Evolutionary conservation across 2,113 vertebrate genomes (phyloP), one percentile per base, ranked within the genome.

Genomic region (Boulengeromyrus knoepffleri): DNA sequence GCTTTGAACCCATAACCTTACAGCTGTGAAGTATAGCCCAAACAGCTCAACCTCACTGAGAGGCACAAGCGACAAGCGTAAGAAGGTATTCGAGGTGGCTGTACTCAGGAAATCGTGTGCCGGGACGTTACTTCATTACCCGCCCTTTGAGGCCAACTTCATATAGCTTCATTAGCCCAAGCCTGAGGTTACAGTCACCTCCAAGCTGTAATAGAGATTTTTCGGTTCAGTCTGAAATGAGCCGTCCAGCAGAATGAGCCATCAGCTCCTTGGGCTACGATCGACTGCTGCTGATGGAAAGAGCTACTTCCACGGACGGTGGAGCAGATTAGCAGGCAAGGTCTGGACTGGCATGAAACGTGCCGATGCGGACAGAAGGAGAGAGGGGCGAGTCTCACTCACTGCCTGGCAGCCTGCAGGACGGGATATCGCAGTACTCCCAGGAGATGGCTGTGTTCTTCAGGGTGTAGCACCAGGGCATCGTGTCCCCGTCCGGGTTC

Each of bases 381-480:
- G 31, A 7, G 36, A 36, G 36, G 13, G 74, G 70, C 3, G 70
- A 39, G 42, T 46, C 17, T n/a, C 45, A 95, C 96, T 96, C 89
- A 96, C 96, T 88, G 87, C 86, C 27, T 53, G 77, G 3, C 91
- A 86, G 93, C 62, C 70, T 91, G 46, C 98, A 99, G 53, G 91
- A 31, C 0, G 91, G 92, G 91, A 99, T 47, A 24, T 92, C 91
- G 91, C 98, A 99, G 91, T 98, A 97, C 3, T 96, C 98, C 98
- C 98, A 99, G 91, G 97, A 98, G 88, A 99, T 95, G 19, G 91
- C 93, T 19, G 92, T 92, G 49, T 97, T 93, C 91, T 94, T 96
- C 92, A 96, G 92, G 31, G 96, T 96, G 91, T 98, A 99, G 93
- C 98, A 99, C 98, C 98, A 99, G 0, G 98, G 98, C 90, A 90